phyloP scores from a whole-genome alignment of 1,140 invertebrate species.

The Agrilus planipennis region DNA sequence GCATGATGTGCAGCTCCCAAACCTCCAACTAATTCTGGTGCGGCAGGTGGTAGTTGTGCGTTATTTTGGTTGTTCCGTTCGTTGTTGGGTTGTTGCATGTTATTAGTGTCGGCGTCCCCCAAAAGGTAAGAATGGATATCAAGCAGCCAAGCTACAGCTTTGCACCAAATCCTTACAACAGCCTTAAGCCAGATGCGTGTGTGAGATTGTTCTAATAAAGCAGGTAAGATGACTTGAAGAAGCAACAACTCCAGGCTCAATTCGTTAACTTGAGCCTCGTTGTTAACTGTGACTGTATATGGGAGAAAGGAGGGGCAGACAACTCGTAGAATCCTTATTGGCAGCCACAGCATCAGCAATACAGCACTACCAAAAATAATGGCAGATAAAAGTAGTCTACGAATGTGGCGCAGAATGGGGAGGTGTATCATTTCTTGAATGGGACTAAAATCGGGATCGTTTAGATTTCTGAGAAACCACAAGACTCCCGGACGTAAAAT shows the following conservation, averaged over 20 bases:
- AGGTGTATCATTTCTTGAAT: conserved; percentile 99
- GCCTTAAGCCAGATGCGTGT: conserved; percentile 86
- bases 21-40: conserved; percentile 40
- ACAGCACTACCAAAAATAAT: conserved; percentile 95
- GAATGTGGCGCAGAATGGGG: conserved; percentile 80
- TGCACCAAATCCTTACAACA: conserved; percentile 80
- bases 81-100: conserved; percentile 21
- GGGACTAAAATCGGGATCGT: conserved; percentile 98
- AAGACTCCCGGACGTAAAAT: conserved; percentile 90
- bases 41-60: conserved; percentile 19
- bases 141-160: conserved; percentile 69
- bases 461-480: conserved; percentile 94
- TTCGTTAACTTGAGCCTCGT: conserved; percentile 77
- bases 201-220: conserved; percentile 91
- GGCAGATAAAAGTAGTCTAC: conserved; percentile 81
- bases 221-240: conserved; percentile 92
- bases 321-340: conserved; percentile 76
- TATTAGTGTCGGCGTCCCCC: conserved; percentile 49
- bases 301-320: conserved; percentile 82
- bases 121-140: conserved; percentile 83
- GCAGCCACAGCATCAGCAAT: conserved; percentile 91
- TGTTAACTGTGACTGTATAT: conserved; percentile 73
- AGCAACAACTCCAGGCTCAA: conserved; percentile 86
- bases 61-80: conserved; percentile 26
- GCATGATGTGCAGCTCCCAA: conserved; percentile 76